These are phyloP conservation scores for Cololabis saira DNA, from an alignment of 2,113 vertebrate genomes.

Conservation along the genomic window DNA sequence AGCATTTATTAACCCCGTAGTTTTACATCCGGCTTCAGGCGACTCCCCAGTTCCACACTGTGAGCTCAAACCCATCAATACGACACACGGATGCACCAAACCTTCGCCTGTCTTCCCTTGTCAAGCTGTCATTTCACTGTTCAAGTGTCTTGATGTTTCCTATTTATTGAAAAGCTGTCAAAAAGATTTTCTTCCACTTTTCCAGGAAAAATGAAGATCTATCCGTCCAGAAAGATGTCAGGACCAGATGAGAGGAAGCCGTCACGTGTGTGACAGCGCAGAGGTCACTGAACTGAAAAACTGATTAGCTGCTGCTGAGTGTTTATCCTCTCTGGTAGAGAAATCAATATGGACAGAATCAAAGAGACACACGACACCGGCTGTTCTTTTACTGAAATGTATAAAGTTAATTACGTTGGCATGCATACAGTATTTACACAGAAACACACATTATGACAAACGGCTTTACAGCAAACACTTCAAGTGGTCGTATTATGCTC, in stretches of 20 bases:
- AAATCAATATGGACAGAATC: constrained; percentile 17
- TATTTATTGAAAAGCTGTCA: not conserved
- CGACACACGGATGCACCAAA: too few relatives aligned
- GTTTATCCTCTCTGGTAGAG: constrained; percentile 8
- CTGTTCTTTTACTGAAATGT: constrained; percentile 41
- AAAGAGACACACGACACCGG: constrained; percentile 12
- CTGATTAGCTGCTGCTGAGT: not conserved
- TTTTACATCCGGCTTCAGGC: too few relatives aligned
- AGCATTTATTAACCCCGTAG: too few relatives aligned
- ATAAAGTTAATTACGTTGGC: not conserved
- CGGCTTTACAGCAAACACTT: too few relatives aligned
- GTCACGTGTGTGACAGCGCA: not conserved
- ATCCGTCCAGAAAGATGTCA: not conserved
- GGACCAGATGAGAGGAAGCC: not conserved
- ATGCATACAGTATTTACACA: not conserved
- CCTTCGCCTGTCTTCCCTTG: too few relatives aligned
- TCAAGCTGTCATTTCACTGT: not conserved
- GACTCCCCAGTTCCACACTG: too few relatives aligned
- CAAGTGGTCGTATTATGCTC: too few relatives aligned
- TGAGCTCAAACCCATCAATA: too few relatives aligned
- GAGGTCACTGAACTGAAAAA: not conserved
- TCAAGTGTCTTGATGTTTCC: constrained; percentile 1
- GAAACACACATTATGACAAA: not conserved
- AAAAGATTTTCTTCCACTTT: too few relatives aligned
- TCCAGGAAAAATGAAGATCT: not conserved